Evolutionary conservation across 2,888 invertebrate genomes (phyloP).

Genomic region (Gisinianus flammeolus): DNA sequence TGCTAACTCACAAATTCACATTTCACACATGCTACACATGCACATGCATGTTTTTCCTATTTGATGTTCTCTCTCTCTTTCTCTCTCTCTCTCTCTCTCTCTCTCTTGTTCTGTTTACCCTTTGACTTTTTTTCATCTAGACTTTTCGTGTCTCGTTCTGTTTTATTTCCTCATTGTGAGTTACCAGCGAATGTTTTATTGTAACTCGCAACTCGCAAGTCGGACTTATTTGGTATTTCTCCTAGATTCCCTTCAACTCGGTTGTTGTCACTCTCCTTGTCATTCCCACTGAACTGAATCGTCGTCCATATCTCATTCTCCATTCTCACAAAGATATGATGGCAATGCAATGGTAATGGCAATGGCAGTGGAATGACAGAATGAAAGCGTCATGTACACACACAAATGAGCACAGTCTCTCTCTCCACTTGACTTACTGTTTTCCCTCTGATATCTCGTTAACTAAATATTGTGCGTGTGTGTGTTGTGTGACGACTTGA

Average conservation of each 20-base stretch:
- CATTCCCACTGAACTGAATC: neutral
- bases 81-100: neutral
- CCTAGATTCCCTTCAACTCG: neutral
- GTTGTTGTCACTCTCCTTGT: neutral
- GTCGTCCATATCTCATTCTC: neutral
- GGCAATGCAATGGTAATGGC: too few relatives aligned
- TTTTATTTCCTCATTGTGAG: neutral
- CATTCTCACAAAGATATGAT: too few relatives aligned
- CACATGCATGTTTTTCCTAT: neutral
- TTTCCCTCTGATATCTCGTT: slow-evolving; percentile 13
- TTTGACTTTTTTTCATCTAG: neutral
- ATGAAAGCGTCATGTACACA: too few relatives aligned
- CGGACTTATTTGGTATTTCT: neutral
- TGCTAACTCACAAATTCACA: neutral
- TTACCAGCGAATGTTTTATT: neutral
- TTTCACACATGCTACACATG: neutral
- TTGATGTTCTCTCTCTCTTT: neutral
- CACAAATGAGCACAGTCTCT: too few relatives aligned
- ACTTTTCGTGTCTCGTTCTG: too few relatives aligned
- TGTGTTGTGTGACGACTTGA: too few relatives aligned
- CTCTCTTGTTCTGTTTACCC: neutral
- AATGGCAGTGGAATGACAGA: too few relatives aligned
- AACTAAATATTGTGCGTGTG: slow-evolving; percentile 27
- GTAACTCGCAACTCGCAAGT: neutral
- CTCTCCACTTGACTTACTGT: neutral